A percentile compares a stretch with the other conserved stretches of the same genome.
phyloP scores from a whole-genome alignment of 2,888 invertebrate species.

The Habroteleia sp. region DNA sequence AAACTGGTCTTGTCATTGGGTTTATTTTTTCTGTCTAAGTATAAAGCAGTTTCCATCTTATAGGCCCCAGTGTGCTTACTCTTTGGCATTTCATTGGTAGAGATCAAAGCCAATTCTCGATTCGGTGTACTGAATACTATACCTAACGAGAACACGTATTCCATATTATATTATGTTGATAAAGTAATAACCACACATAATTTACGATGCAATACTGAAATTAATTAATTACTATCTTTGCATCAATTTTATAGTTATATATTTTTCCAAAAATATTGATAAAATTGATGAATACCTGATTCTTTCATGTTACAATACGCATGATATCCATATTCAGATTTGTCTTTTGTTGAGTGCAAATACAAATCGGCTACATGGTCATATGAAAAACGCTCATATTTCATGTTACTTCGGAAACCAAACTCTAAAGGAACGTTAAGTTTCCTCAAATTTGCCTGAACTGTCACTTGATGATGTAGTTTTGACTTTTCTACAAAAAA shows the following conservation, averaged over 20 bases:
- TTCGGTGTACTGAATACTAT: constrained; percentile 86
- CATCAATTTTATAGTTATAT: neutral
- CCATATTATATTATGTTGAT: neutral
- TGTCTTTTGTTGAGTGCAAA: constrained; percentile 85
- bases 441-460: constrained; percentile 87
- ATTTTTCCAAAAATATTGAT: neutral
- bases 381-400: constrained; percentile 83
- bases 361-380: constrained; percentile 88
- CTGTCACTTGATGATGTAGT: constrained; percentile 84
- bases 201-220: neutral
- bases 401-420: constrained; percentile 86
- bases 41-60: constrained; percentile 85
- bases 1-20: constrained; percentile 86
- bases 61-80: constrained; percentile 82
- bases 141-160: constrained; percentile 73
- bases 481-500: constrained; percentile 81
- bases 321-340: constrained; percentile 87
- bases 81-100: constrained; percentile 76
- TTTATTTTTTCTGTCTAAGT: constrained; percentile 87
- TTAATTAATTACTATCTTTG: neutral
- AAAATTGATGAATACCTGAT: constrained; percentile 82
- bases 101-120: constrained; percentile 86
- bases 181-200: neutral
- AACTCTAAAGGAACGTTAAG: constrained; percentile 89
- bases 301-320: constrained; percentile 85